These are phyloP conservation scores for Eumeta japonica DNA, from an alignment of 1,140 invertebrate species.

Conservation along the genomic window DNA sequence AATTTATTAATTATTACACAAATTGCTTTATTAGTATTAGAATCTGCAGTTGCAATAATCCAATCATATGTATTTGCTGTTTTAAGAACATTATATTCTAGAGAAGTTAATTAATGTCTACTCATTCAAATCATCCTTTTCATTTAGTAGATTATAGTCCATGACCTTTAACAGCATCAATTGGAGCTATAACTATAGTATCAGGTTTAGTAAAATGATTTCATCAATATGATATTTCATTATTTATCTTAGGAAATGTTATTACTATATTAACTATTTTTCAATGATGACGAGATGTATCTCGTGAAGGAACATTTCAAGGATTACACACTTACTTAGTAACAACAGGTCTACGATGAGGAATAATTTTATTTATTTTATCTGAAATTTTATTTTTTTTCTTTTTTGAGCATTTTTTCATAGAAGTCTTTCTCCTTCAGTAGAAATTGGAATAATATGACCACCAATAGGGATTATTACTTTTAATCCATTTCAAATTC, in stretches of 20 bases:
- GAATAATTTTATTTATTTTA: too few relatives aligned
- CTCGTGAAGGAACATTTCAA: constrained; percentile 60
- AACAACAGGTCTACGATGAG: too few relatives aligned
- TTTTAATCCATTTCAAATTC: too few relatives aligned
- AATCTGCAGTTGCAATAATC: constrained; percentile 56
- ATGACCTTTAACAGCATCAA: constrained; percentile 53
- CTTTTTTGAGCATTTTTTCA: too few relatives aligned
- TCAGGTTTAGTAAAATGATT: constrained; percentile 55
- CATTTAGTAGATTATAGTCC: constrained; percentile 60
- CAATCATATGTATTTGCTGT: constrained; percentile 60
- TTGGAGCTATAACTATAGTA: constrained; percentile 44
- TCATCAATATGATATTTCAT: constrained; percentile 38
- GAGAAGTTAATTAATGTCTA: constrained; percentile 54
- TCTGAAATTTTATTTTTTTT: too few relatives aligned
- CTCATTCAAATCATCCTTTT: constrained; percentile 49
- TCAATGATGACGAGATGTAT: constrained; percentile 67
- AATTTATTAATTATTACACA: too few relatives aligned
- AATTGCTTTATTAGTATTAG: too few relatives aligned
- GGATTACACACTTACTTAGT: constrained; percentile 50
- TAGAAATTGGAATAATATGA: too few relatives aligned
- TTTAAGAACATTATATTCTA: constrained; percentile 54
- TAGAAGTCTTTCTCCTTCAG: too few relatives aligned
- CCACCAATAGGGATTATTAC: too few relatives aligned
- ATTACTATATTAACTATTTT: constrained; percentile 50
- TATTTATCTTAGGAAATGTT: constrained; percentile 49